A percentile compares a stretch with the other conserved stretches of the same genome.
phyloP scores from a whole-genome alignment of 2,797 vertebrate genomes.

The Megalops cyprinoides region DNA sequence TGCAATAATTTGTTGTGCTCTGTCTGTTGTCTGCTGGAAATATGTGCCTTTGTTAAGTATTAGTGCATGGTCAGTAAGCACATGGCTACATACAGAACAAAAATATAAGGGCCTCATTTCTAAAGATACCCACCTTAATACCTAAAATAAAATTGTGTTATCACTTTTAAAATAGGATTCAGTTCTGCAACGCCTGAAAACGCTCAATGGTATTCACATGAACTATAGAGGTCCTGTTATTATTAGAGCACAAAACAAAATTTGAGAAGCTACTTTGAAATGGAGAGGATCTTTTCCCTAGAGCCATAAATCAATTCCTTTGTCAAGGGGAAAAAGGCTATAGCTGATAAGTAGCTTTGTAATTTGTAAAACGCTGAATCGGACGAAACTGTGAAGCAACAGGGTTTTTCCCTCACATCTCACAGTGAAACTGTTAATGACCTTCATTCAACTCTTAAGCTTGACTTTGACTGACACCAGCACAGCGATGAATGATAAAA shows the following conservation, averaged over 20 bases:
- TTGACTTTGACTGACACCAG: conserved; percentile 1
- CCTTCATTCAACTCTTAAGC: conserved; percentile 11
- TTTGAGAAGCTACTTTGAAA: neutral
- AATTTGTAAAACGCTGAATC: neutral
- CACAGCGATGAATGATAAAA: neutral
- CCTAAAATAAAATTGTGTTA: neutral
- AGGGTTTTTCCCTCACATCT: neutral
- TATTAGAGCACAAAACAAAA: no score
- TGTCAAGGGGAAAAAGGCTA: neutral
- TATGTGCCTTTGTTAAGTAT: no score
- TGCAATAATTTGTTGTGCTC: neutral
- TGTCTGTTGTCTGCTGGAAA: no score
- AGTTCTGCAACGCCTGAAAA: neutral
- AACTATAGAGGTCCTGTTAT: no score
- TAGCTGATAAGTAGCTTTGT: neutral
- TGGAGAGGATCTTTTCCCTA: neutral
- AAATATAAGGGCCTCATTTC: neutral
- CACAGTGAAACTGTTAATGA: conserved; percentile 9
- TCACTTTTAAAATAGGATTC: neutral
- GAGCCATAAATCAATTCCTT: neutral
- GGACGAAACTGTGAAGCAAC: neutral
- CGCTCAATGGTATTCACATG: neutral
- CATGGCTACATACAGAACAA: neutral
- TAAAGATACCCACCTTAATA: neutral
- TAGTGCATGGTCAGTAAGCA: no score